phyloP scores from a whole-genome alignment of 2,797 vertebrate species.

The Enteromius unitaeniatus region DNA sequence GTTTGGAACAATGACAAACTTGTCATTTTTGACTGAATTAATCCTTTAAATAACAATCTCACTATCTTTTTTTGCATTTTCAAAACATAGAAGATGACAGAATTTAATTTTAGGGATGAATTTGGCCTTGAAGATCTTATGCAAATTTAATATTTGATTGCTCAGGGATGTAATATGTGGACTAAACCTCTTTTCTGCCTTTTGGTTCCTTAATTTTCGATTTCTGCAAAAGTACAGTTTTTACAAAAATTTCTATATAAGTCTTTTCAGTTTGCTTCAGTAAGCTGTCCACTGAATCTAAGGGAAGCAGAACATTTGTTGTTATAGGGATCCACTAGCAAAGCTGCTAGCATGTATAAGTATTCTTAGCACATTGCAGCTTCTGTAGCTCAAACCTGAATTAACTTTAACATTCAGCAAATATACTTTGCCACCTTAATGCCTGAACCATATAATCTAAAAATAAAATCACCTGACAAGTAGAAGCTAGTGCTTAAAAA shows the following conservation, averaged over 20 bases:
- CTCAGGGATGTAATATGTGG: not conserved
- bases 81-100: not conserved
- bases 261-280: not conserved
- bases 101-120: not conserved
- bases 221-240: not conserved
- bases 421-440: not conserved
- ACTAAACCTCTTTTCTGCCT: not conserved
- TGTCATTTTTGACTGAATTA: not conserved
- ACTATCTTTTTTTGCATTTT: too few relatives aligned
- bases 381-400: not conserved
- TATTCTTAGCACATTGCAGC: not conserved
- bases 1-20: not conserved
- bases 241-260: not conserved
- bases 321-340: not conserved
- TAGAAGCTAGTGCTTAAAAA: conserved; percentile 39
- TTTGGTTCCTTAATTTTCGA: not conserved
- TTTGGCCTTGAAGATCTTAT: not conserved
- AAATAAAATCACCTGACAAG: conserved; percentile 1
- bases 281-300: not conserved
- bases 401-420: conserved; percentile 19
- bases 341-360: not conserved
- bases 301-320: not conserved
- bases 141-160: not conserved
- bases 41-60: not conserved
- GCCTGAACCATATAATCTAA: not conserved